phyloP scores from a whole-genome alignment of 2,113 vertebrate genomes.

The Lutjanus erythropterus region DNA sequence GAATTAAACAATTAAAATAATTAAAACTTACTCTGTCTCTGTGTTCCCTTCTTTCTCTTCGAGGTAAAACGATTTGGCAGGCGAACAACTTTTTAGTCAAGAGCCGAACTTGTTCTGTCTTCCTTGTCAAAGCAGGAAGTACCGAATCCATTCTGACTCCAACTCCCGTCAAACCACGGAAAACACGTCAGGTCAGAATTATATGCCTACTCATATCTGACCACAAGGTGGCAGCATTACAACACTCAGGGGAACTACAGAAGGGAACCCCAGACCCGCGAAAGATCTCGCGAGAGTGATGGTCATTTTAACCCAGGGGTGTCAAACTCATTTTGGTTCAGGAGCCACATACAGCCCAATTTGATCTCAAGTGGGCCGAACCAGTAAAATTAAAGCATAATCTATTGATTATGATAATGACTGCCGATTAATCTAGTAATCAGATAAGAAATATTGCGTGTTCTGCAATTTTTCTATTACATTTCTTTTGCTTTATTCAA shows the following conservation, averaged over 20 bases:
- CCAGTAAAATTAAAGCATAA: too few species aligned
- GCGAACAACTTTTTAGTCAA: conserved; percentile 40
- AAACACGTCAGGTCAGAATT: not conserved
- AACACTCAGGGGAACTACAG: not conserved
- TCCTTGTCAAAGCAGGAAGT: conserved; percentile 75
- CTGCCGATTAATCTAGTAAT: too few species aligned
- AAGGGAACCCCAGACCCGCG: too few species aligned
- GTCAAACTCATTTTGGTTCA: too few species aligned
- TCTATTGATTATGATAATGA: too few species aligned
- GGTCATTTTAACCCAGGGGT: too few species aligned
- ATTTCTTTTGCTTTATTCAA: too few species aligned
- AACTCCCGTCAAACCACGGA: conserved; percentile 58
- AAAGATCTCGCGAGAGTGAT: too few species aligned
- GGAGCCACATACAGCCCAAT: too few species aligned
- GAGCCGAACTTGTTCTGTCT: conserved; percentile 22
- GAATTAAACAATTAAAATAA: not conserved
- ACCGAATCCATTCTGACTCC: conserved; percentile 52
- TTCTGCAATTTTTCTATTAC: too few species aligned
- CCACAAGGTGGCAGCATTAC: conserved; percentile 56
- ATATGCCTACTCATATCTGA: not conserved
- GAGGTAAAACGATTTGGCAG: not conserved
- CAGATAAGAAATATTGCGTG: too few species aligned
- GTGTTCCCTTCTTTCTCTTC: not conserved
- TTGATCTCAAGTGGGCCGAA: too few species aligned
- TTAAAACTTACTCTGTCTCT: conserved; percentile 54